These are phyloP conservation scores for Antitype chi DNA, from an alignment of 2,888 invertebrate genomes.

Conservation along the genomic window DNA sequence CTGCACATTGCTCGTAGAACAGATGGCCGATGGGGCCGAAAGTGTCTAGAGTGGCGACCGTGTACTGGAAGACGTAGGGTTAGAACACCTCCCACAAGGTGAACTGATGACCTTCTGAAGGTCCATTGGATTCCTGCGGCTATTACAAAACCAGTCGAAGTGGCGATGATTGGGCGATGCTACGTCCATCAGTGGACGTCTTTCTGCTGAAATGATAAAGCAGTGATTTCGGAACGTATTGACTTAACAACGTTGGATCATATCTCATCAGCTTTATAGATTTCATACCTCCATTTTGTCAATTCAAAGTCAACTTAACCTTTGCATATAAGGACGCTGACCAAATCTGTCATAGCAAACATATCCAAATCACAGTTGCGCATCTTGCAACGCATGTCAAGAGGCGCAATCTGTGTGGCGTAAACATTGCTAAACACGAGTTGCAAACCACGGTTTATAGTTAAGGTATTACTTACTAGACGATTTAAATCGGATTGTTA, in stretches of 20 bases:
- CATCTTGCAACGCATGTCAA: constrained; percentile 56
- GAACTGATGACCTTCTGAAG: too few relatives aligned
- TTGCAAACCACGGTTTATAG: constrained; percentile 32
- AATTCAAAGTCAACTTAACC: constrained; percentile 34
- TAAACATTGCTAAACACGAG: constrained; percentile 46
- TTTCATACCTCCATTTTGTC: constrained; percentile 2
- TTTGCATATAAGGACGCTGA: constrained; percentile 32
- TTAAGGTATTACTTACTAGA: constrained; percentile 12
- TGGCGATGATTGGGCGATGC: too few relatives aligned
- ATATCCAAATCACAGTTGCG: constrained; percentile 43
- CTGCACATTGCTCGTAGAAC: too few relatives aligned
- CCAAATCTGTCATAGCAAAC: constrained; percentile 54
- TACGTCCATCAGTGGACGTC: neutral
- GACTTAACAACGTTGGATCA: neutral
- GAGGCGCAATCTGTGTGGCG: constrained; percentile 58
- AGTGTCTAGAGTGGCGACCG: too few relatives aligned
- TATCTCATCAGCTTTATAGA: neutral
- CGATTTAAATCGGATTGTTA: constrained; percentile 7
- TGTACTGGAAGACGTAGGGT: too few relatives aligned
- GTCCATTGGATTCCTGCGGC: too few relatives aligned
- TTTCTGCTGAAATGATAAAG: neutral
- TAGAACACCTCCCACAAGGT: too few relatives aligned
- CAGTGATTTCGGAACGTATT: neutral
- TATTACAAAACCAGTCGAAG: too few relatives aligned
- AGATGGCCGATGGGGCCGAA: too few relatives aligned